These are phyloP conservation scores for Choreutis nemorana DNA, from an alignment of 2,888 invertebrate genomes.

Conservation along the genomic window DNA sequence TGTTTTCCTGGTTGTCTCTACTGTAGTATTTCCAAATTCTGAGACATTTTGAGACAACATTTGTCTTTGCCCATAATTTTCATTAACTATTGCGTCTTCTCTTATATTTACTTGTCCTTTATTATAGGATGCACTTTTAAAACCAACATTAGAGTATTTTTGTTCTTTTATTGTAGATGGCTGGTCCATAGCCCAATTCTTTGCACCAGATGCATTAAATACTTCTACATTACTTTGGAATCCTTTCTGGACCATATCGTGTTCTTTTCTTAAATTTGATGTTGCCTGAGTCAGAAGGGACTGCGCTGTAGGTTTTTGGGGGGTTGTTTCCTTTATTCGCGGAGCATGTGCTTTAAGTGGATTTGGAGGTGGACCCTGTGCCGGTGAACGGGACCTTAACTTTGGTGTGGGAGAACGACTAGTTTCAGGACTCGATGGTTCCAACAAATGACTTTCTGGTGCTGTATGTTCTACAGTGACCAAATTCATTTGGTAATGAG, in stretches of 20 bases:
- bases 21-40: constrained; percentile 65
- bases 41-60: constrained; percentile 57
- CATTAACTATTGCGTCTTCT: constrained; percentile 41
- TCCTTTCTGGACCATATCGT: constrained; percentile 49
- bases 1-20: constrained; percentile 70
- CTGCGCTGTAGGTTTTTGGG: constrained; percentile 39
- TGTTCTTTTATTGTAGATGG: constrained; percentile 56
- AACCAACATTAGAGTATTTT: constrained; percentile 51
- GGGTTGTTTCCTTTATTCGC: constrained; percentile 61
- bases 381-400: constrained; percentile 72
- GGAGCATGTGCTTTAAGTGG: constrained; percentile 72
- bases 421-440: constrained; percentile 65
- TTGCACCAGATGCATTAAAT: constrained; percentile 26
- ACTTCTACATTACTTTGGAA: constrained; percentile 38
- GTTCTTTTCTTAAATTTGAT: constrained; percentile 44
- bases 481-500: constrained; percentile 81
- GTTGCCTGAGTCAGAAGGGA: constrained; percentile 35
- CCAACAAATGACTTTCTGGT: constrained; percentile 65
- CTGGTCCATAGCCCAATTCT: constrained; percentile 39
- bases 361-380: constrained; percentile 75
- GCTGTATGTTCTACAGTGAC: constrained; percentile 72
- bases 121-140: constrained; percentile 55
- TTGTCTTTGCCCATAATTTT: constrained; percentile 49
- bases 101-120: constrained; percentile 39
- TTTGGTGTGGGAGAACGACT: constrained; percentile 74